Evolutionary conservation across 1,140 invertebrate species (phyloP).

Genomic region (Cheumatopsyche charites): DNA sequence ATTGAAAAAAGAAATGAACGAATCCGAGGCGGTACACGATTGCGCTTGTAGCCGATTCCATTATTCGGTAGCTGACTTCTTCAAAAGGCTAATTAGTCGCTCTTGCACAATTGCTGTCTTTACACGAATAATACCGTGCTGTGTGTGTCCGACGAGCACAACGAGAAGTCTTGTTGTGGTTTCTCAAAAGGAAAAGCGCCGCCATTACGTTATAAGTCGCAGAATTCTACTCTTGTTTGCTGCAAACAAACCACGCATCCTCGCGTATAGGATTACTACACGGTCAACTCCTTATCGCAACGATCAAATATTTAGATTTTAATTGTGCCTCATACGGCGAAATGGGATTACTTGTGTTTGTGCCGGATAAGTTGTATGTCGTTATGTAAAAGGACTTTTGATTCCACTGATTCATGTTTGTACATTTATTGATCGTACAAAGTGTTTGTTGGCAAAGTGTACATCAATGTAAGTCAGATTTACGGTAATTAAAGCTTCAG

Average conservation of each 20-base stretch:
- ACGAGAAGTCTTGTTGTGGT: neutral
- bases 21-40: too few species aligned
- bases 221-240: neutral
- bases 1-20: too few species aligned
- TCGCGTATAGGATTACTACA: neutral
- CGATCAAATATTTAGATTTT: neutral
- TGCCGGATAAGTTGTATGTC: too few species aligned
- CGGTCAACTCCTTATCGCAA: neutral
- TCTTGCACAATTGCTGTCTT: constrained; percentile 4
- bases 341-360: too few species aligned
- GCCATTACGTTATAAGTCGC: neutral
- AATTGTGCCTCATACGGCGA: too few species aligned
- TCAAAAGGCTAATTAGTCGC: constrained; percentile 15
- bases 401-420: too few species aligned
- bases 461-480: too few species aligned
- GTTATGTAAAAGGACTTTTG: too few species aligned
- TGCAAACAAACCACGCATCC: neutral
- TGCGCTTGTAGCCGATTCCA: neutral
- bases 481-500: too few species aligned
- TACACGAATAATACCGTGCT: constrained; percentile 11
- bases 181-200: neutral
- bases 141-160: neutral
- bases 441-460: too few species aligned
- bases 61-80: constrained; percentile 14
- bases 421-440: too few species aligned